Evolutionary conservation across 2,888 invertebrate genomes (phyloP), one percentile per base, ranked within the genome.

Genomic region (Bibio marci): DNA sequence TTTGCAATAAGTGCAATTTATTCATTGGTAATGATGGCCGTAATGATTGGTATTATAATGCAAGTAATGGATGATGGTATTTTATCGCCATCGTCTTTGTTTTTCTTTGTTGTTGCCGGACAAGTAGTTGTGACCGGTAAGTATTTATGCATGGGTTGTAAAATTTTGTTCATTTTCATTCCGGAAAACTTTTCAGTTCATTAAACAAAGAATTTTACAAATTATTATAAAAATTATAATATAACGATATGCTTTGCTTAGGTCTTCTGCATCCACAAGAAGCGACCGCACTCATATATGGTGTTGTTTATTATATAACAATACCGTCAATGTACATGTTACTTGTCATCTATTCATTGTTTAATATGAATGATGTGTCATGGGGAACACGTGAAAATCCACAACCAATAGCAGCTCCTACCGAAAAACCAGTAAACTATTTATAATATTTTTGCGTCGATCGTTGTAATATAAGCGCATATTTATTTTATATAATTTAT

Each of bases 291-390:
- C 58, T 91, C n/a, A 56, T 77, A 28, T 80, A 76, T 49, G 71
- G 82, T 13, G 54, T 73, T 42, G 72, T 94, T 30, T 94, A 94
- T 58, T 83, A 83, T 56, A 75, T 94, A 35, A 85, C 90, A 6
- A 87, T 94, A 38, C 94, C 94, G 0, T 85, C 88, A 46, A 92
- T 92, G 81, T 94, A 92, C 58, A 76, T 94, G 71, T 64, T 94
- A 53, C 68, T 94, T 39, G 80, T 91, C 47, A 80, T 94, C 40
- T 94, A 88, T 57, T 87, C 91, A 0, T 67, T 92, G 19, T 88
- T 90, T 56, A 94, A 94, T 57, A 70, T 94, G 64, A 87, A 94
- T 57, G 82, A 88, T 52, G 83, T 94, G 4, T 78, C 82, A 2
- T 94, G 94, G 94, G 94, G 94, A 5, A 94, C 94, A 0, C 66